Evolutionary conservation across 2,888 invertebrate genomes (phyloP), one percentile per base, ranked within the genome.

Genomic region (Eutolmus rufibarbis): DNA sequence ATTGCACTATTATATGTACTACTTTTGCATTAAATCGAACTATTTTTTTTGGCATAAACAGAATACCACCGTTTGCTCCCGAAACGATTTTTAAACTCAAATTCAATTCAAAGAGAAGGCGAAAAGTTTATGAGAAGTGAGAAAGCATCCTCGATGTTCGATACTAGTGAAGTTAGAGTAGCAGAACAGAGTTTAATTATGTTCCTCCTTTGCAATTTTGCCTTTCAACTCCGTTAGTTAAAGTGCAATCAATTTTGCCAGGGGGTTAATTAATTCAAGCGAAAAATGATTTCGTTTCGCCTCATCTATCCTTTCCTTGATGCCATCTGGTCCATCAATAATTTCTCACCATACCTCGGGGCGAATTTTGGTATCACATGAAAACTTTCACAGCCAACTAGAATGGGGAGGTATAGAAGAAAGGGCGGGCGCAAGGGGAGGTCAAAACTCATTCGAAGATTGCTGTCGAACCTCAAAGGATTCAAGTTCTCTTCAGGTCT

Each of bases 381-480:
- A 51, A 51, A 51, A 51, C 51, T 51, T 51, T 51, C 51, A 51
- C 51, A 51, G 51, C n/a, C 51, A 16, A 51, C 51, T 51, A 7
- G n/a, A 5, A 51, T n/a, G n/a, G 51, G n/a, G 51, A 16, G 12
- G 43, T 2, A 43, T 46, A 5, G n/a, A 51, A n/a, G 43, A 46
- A 46, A 46, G 43, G 12, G 14, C 4, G 43, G 43, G 43, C 16
- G 16, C 43, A 46, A 14, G 0, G 16, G 51, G 51, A 51, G 51
- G 51, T 37, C 31, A 56, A 82, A 82, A 82, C 81, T 82, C 81
- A 82, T 82, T 82, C 31, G 81, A 82, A 82, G 81, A 82, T 82
- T 51, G 51, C 51, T 82, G 81, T 34, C 86, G 85, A 87, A 86
- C 86, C 87, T 78, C 86, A 85, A 87, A 87, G 79, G 87, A 87